phyloP scores from a whole-genome alignment of 2,888 invertebrate genomes.

The Cenopis cana region DNA sequence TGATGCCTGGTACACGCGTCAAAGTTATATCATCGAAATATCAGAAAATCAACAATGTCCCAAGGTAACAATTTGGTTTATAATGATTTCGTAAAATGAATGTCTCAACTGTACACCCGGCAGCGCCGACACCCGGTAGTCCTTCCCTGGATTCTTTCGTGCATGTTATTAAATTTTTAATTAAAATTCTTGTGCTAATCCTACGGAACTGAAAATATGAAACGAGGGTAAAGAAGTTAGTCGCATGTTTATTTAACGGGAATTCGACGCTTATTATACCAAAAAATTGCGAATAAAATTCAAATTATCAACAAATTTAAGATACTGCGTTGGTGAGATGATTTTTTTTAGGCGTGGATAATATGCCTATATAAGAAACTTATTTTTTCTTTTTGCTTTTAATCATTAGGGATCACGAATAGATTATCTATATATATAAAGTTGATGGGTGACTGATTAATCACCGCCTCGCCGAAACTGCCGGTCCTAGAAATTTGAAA shows the following conservation, averaged over 20 bases:
- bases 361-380: too few relatives aligned
- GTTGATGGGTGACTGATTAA: too few relatives aligned
- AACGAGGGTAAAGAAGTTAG: conserved; percentile 32
- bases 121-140: conserved; percentile 15
- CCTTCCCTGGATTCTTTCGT: conserved; percentile 29
- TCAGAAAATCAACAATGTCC: too few relatives aligned
- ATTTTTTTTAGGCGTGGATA: too few relatives aligned
- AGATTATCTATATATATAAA: too few relatives aligned
- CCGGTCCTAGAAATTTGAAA: too few relatives aligned
- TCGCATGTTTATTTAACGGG: conserved; percentile 3
- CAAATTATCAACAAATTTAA: not conserved
- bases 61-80: not conserved
- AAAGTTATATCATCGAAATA: too few relatives aligned
- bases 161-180: conserved; percentile 47
- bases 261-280: not conserved
- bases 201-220: conserved; percentile 34
- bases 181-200: conserved; percentile 48
- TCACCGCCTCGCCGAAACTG: too few relatives aligned
- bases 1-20: too few relatives aligned
- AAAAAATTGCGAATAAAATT: not conserved
- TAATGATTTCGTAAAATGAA: conserved; percentile 9
- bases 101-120: not conserved
- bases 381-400: too few relatives aligned
- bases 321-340: not conserved
- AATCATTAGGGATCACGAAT: too few relatives aligned